Evolutionary conservation across 2,888 invertebrate species (phyloP), one percentile per base, ranked within the genome.

Genomic region (Charanyca ferruginea): DNA sequence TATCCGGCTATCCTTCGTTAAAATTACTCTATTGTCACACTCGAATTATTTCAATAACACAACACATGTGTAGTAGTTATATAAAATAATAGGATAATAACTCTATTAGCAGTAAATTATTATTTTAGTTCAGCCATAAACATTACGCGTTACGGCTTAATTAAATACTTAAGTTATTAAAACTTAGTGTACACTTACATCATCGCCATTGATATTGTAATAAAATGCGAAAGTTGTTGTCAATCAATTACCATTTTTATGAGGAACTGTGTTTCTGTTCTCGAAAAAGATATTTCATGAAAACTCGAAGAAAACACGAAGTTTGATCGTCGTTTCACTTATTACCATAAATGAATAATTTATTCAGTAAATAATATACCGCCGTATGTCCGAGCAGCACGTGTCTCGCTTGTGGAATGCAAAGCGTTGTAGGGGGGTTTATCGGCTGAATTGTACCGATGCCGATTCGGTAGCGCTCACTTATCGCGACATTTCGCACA

Each of bases 311-410:
- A 77, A 84, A 83, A 81, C 67, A 73, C 73, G 62, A 83, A 85
- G 81, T 85, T 82, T 73, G 79, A 77, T 73, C 78, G 73, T 75
- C 82, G 83, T 78, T 70, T 79, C 81, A 74, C 52, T 79, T 80
- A 74, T 87, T 87, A 85, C 71, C 87, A 87, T 89, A 86, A 87
- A 90, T 91, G 87, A 91, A 91, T 91, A 80, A 79, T 79, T 83
- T 81, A 71, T 78, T 62, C 57, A 23, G 52, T 55, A 68, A 66
- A 72, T 67, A 73, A 81, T 79, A 58, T 70, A 76, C 72, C 49
- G 47, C 25, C 60, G 57, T 60, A 55, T 71, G 73, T 78, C 73
- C 73, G 67, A 73, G 66, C 53, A 67, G 68, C 35, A 66, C 70
- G 70, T 72, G 64, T 66, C 57, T 65, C 66, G 64, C 66, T 68